Conservation (phyloP, 2,888 invertebrate genomes). For the Monochamus alternatus region DNA sequence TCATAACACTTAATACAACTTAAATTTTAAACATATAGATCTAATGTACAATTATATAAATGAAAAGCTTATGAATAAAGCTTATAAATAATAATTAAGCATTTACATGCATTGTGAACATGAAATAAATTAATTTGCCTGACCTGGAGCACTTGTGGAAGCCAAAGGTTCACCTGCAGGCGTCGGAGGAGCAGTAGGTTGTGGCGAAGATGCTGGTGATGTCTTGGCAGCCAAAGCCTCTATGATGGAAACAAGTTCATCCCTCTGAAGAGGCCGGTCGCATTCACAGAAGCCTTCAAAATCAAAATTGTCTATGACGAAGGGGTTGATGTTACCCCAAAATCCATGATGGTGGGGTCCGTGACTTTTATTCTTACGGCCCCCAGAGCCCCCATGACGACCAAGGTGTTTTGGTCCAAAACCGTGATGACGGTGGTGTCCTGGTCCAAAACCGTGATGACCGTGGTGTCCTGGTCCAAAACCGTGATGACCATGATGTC, state of each 20-base stretch:
- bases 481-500: background rate
- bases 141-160: background rate
- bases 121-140: too few relatives aligned
- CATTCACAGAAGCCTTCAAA: background rate
- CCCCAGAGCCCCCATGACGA: background rate
- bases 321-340: too few relatives aligned
- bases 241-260: background rate
- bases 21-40: too few relatives aligned
- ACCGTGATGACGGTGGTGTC: background rate
- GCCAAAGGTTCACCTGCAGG: background rate
- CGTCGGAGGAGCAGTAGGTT: background rate
- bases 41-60: too few relatives aligned
- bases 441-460: conserved; percentile 4
- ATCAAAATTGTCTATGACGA: background rate
- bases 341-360: background rate
- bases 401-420: background rate
- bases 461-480: background rate
- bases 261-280: background rate
- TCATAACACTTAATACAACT: too few relatives aligned
- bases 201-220: background rate
- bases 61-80: too few relatives aligned
- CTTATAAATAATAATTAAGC: too few relatives aligned
- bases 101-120: too few relatives aligned
- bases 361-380: background rate
- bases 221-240: background rate